These are phyloP conservation scores for Drosophila tanythrix DNA, from an alignment of 2,888 invertebrate genomes.

Conservation along the genomic window DNA sequence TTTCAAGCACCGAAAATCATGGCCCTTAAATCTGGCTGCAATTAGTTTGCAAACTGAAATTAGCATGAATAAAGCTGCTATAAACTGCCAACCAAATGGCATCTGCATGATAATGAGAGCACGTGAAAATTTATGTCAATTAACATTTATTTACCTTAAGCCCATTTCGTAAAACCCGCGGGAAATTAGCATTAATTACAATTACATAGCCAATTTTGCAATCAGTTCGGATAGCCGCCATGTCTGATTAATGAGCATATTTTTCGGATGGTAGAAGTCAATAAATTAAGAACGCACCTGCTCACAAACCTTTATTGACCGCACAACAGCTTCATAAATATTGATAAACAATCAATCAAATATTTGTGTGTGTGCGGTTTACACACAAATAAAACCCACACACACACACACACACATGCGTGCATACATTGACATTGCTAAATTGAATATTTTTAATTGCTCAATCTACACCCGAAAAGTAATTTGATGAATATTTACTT, in stretches of 20 bases:
- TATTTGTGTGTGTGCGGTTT: too few species aligned
- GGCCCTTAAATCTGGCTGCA: not conserved
- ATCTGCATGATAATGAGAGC: slow-evolving; percentile 10
- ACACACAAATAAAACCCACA: not conserved
- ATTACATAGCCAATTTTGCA: slow-evolving; percentile 55
- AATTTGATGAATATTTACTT: not conserved
- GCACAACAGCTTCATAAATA: slow-evolving; percentile 48
- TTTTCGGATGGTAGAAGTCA: slow-evolving; percentile 2
- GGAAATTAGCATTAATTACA: slow-evolving; percentile 57
- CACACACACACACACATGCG: not conserved
- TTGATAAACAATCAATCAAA: slow-evolving; percentile 61
- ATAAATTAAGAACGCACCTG: slow-evolving; percentile 36
- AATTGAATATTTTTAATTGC: slow-evolving; percentile 25
- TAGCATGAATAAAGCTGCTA: slow-evolving; percentile 25
- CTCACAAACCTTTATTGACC: slow-evolving; percentile 68
- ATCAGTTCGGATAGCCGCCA: slow-evolving; percentile 21
- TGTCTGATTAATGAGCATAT: slow-evolving; percentile 33
- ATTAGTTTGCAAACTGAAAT: not conserved
- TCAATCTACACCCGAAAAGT: not conserved
- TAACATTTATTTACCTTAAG: slow-evolving; percentile 33
- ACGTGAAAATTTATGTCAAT: slow-evolving; percentile 24
- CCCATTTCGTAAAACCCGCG: slow-evolving; percentile 24
- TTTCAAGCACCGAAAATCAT: not conserved
- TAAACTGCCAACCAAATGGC: not conserved
- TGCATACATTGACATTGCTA: slow-evolving; percentile 1